Evolutionary conservation across 2,797 vertebrate species (phyloP).

Genomic region (Euphonia xanthogaster): DNA sequence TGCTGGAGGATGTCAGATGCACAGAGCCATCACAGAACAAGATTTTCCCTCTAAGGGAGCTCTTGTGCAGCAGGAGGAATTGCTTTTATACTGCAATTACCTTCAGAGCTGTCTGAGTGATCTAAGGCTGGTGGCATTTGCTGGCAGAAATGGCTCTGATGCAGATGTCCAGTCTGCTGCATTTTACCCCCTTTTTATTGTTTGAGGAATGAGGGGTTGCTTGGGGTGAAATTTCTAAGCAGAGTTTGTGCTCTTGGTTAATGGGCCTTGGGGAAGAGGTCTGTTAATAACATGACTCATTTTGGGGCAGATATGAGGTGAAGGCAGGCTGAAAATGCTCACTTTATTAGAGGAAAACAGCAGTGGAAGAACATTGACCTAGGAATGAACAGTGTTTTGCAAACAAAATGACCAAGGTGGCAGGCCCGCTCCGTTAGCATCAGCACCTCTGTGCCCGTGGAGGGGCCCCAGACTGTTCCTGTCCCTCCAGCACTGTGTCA

Average conservation of each 20-base stretch:
- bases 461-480: neutral
- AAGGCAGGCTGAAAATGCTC: neutral
- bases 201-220: neutral
- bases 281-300: neutral
- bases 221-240: neutral
- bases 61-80: neutral
- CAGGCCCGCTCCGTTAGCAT: neutral
- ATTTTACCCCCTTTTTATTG: neutral
- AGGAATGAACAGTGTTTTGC: neutral
- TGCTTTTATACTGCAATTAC: neutral
- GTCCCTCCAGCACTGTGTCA: slow-evolving; percentile 51
- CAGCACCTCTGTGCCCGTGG: neutral
- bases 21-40: neutral
- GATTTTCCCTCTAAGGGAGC: neutral
- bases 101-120: slow-evolving; percentile 7
- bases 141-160: neutral
- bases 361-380: neutral
- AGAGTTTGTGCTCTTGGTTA: neutral
- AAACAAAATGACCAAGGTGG: neutral
- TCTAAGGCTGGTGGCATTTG: neutral
- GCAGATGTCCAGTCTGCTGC: neutral
- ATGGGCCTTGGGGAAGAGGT: neutral
- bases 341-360: neutral
- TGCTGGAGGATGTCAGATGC: neutral
- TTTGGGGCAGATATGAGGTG: neutral